These are phyloP conservation scores for Saimiri boliviensis DNA, from an alignment of 2,113 vertebrate genomes.

Conservation along the genomic window DNA sequence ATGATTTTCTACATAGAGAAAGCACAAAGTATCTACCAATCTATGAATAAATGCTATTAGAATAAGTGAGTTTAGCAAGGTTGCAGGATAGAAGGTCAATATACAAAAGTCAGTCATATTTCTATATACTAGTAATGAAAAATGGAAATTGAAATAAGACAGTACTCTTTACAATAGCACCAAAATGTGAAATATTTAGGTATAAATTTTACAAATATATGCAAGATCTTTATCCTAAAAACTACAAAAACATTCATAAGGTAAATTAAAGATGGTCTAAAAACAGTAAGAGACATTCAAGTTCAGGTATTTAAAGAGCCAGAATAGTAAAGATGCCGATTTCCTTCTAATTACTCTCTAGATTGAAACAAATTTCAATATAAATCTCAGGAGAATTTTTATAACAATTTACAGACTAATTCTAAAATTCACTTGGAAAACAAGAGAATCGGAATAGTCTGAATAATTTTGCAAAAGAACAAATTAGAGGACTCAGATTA, in stretches of 20 bases:
- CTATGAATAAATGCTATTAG: neutral
- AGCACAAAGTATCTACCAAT: neutral
- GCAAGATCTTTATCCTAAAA: neutral
- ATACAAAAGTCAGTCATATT: neutral
- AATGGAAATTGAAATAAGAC: neutral
- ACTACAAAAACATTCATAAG: neutral
- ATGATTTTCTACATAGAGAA: neutral
- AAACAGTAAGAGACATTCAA: neutral
- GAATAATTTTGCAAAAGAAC: neutral
- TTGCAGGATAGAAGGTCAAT: neutral
- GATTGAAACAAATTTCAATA: neutral
- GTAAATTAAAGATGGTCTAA: neutral
- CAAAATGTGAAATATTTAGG: neutral
- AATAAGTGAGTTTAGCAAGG: neutral
- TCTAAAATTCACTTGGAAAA: neutral
- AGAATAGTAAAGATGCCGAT: neutral
- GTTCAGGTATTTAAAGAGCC: neutral
- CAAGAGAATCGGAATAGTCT: neutral
- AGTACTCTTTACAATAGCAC: neutral
- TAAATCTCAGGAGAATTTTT: neutral
- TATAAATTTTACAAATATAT: neutral
- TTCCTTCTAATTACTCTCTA: neutral
- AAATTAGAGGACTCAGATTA: neutral
- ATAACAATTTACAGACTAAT: neutral
- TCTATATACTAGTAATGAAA: neutral